Base-by-base conservation (phyloP, 1,140 invertebrate genomes). In the Drosophila micromelanica region DNA sequence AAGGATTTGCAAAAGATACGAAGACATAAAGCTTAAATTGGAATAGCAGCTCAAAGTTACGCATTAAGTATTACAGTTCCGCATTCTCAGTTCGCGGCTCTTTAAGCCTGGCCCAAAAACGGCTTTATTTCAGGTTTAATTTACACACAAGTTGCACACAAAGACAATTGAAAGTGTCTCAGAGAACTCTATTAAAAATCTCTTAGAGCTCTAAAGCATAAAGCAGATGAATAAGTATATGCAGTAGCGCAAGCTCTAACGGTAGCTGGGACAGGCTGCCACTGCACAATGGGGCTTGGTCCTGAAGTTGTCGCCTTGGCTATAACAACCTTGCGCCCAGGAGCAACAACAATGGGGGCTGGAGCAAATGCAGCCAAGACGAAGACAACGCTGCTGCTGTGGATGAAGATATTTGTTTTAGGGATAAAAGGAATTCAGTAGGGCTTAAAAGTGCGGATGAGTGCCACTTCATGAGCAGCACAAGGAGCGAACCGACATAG, bases 361-460 rank as follows among this genome's bases (percentile, higher is more conserved):
- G 54, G 3, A 42, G 17, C 49, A 42, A 65, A 56, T 60, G 55
- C 48, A 38, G 55, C 15, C 38, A 64, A 42, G 64, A 40, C 54
- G 49, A 72, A 61, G 45, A 60, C 65, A 46, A 38, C 55, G 27
- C 27, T 27, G 27, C 27, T 27, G 72, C 85, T 73, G 67, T 84
- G 79, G 87, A 90, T 90, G 81, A 90, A 90, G 82, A 90, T 90
- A 90, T 90, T 90, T 90, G 90, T 90, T 86, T 90, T 90, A 90
- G 87, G 87, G 87, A 90, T 90, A 90, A 90, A 90, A 90, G 86
- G 87, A 90, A 90, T 90, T 90, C 87, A 90, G 87, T 90, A 84
- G 81, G 87, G 81, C 87, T 90, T 90, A 87, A 90, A 86, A 90
- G 87, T 90, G 86, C 87, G 79, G 87, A 90, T 90, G 87, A 90